phyloP scores from a whole-genome alignment of 2,888 invertebrate genomes.

The Drosophila prolongata region DNA sequence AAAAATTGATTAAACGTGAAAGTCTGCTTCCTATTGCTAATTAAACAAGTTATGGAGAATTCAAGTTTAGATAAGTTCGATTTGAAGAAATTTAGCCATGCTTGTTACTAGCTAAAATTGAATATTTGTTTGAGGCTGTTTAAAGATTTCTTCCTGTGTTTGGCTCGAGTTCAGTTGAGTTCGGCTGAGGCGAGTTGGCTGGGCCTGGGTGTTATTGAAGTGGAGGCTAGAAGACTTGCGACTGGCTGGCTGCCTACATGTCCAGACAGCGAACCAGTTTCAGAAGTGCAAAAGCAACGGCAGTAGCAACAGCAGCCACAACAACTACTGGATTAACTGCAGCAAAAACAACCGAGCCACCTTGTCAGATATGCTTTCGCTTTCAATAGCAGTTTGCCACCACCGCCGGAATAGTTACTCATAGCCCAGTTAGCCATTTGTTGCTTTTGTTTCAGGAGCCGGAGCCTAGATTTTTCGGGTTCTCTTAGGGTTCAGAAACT shows the following conservation, averaged over 20 bases:
- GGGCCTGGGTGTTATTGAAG: conserved; percentile 67
- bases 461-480: conserved; percentile 26
- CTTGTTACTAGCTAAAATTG: neutral
- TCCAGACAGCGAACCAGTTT: conserved; percentile 75
- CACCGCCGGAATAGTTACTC: conserved; percentile 31
- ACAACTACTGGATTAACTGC: conserved; percentile 38
- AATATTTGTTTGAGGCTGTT: neutral
- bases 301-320: conserved; percentile 36
- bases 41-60: neutral
- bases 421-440: conserved; percentile 28
- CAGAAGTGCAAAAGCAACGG: conserved; percentile 72
- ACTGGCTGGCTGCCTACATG: conserved; percentile 63
- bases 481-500: conserved; percentile 45
- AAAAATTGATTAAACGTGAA: neutral
- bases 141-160: conserved; percentile 11
- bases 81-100: too few species aligned
- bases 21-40: neutral
- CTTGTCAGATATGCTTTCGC: conserved; percentile 83
- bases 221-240: conserved; percentile 72
- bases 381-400: conserved; percentile 72
- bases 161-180: conserved; percentile 30
- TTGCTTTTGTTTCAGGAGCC: conserved; percentile 37
- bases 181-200: conserved; percentile 25
- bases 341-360: conserved; percentile 70
- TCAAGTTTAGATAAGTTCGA: neutral